Conservation (phyloP, 2,888 invertebrate species). For the Apodemia duryi region DNA sequence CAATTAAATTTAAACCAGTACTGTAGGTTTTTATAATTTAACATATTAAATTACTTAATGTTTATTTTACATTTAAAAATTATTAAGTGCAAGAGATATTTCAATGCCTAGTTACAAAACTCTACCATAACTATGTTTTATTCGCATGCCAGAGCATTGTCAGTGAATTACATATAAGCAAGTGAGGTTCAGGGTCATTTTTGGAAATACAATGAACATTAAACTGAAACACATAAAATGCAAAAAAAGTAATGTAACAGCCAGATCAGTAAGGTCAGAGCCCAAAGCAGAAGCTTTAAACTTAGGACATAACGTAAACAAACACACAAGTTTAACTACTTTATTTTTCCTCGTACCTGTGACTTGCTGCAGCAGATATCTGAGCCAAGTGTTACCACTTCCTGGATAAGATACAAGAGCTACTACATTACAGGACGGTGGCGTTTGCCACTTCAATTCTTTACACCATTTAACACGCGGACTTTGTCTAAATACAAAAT, state of each 20-base stretch:
- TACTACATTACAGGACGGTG: slow-evolving; percentile 68
- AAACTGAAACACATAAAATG: background rate
- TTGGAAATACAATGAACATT: too few relatives aligned
- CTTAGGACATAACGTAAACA: background rate
- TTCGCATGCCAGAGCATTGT: too few relatives aligned
- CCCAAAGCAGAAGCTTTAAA: background rate
- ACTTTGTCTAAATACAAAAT: slow-evolving; percentile 49
- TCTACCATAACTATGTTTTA: too few relatives aligned
- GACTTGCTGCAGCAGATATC: slow-evolving; percentile 87
- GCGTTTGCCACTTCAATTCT: slow-evolving; percentile 63
- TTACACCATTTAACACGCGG: slow-evolving; percentile 73
- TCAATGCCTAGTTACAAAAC: too few relatives aligned
- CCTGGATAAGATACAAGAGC: slow-evolving; percentile 90
- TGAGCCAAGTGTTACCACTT: slow-evolving; percentile 91
- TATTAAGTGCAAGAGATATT: too few relatives aligned
- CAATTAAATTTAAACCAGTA: too few relatives aligned
- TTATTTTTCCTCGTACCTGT: slow-evolving; percentile 77
- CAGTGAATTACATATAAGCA: too few relatives aligned
- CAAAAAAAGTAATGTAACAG: background rate
- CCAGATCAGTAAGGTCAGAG: background rate
- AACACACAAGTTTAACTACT: background rate
- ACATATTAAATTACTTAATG: too few relatives aligned
- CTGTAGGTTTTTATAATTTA: too few relatives aligned
- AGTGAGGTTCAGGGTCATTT: too few relatives aligned
- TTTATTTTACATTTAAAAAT: too few relatives aligned